A percentile compares a stretch with the other conserved stretches of the same genome.
Evolutionary conservation across 2,797 vertebrate genomes (phyloP).

Genomic region (Gila robusta): DNA sequence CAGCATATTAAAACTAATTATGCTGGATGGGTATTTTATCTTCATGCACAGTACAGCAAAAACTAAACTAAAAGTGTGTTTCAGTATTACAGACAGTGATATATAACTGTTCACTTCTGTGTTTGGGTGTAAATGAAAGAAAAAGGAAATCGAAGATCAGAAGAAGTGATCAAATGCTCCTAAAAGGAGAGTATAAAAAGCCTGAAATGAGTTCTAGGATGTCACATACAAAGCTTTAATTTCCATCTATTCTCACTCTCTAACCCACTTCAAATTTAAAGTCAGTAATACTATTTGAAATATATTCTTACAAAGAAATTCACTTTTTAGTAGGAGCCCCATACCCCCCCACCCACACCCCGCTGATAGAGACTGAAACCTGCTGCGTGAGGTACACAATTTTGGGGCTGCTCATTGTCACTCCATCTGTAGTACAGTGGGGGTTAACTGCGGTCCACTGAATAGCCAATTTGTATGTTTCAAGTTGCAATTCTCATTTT

Average conservation of each 20-base stretch:
- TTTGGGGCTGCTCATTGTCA: constrained; percentile 39
- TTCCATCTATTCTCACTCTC: not conserved
- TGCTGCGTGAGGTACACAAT: constrained; percentile 42
- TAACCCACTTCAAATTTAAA: not conserved
- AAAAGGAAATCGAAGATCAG: not conserved
- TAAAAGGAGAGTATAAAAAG: constrained; percentile 10
- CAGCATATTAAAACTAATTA: not conserved
- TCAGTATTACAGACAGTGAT: not conserved
- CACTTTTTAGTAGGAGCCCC: not conserved
- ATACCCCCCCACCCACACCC: not conserved
- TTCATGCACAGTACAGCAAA: not conserved
- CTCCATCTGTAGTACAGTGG: constrained; percentile 50
- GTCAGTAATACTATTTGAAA: constrained; percentile 2
- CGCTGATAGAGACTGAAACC: constrained; percentile 30
- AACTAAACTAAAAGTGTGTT: not conserved
- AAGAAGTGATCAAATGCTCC: not conserved
- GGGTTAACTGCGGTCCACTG: constrained; percentile 39
- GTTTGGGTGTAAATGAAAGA: not conserved
- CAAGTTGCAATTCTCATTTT: constrained; percentile 34
- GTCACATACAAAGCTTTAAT: not conserved
- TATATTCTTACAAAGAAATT: constrained; percentile 8
- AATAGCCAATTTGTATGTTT: constrained; percentile 49
- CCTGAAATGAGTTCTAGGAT: not conserved
- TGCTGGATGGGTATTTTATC: not conserved
- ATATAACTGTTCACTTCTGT: not conserved